Evolutionary conservation across 2,113 vertebrate genomes (phyloP), one percentile per base, ranked within the genome.

Genomic region (Thymallus thymallus): DNA sequence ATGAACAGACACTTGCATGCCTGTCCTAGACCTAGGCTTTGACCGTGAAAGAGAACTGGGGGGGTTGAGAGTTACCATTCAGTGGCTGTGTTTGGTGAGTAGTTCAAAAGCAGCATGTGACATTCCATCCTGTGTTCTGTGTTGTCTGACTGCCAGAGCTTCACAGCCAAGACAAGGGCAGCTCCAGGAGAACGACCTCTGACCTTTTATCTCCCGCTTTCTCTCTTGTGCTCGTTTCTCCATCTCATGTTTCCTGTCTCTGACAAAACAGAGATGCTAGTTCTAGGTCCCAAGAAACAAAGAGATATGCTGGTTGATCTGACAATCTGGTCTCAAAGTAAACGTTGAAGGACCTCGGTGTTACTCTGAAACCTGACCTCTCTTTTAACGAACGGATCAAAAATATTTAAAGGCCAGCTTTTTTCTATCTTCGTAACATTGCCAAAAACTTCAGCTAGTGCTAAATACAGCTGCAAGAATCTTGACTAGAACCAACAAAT

Each of bases 71-170:
- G 60, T 65, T 64, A 48, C 14, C 22, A 72, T 74, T 30, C 24
- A 69, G 74, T 80, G 73, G 22, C 26, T 10, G 45, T 77, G 61
- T 71, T 72, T 78, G 55, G 60, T 73, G 74, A 71, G 56, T 23
- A 46, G 14, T 71, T 76, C 56, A 73, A 24, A 41, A 16, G 48
- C 48, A 51, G 48, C 56, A 18, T 74, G 63, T 68, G 51, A 26
- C 63, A 67, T 75, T 76, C 73, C 56, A 60, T 51, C 65, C 32
- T 75, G 26, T 35, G 55, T 71, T 71, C 9, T 71, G 45, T 58
- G 5, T 30, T 73, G 5, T 67, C 60, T 61, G 71, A 65, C 63
- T 68, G 32, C 56, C 64, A 60, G 56, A 60, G 56, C 56, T 22
- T 60, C 56, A 22, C 56, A 60, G 56, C n/a, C 18, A 22, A 60